Conservation (phyloP, 2,888 invertebrate species). For the Metellina segmentata region DNA sequence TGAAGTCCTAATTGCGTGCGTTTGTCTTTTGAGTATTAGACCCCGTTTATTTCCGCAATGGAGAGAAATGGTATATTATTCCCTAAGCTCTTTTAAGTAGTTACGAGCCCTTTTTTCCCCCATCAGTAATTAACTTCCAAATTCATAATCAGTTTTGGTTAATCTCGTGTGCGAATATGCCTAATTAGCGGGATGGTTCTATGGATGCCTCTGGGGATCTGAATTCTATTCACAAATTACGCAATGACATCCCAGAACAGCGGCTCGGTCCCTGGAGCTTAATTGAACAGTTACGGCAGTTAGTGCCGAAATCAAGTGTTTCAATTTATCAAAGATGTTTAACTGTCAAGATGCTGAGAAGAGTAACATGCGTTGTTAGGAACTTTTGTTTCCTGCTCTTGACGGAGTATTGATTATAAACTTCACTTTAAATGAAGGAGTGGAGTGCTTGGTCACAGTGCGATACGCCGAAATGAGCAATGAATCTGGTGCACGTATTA, state of each 20-base stretch:
- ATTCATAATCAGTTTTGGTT: background rate
- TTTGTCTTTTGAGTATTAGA: background rate
- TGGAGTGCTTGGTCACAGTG: too few relatives aligned
- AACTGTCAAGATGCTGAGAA: background rate
- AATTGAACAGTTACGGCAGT: background rate
- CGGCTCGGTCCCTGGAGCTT: background rate
- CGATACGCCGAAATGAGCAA: too few relatives aligned
- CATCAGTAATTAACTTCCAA: background rate
- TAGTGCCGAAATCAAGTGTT: background rate
- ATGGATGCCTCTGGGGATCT: background rate
- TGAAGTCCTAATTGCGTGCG: background rate
- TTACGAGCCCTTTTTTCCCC: background rate
- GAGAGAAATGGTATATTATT: background rate
- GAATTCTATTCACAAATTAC: background rate
- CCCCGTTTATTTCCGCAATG: background rate
- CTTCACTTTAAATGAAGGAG: background rate
- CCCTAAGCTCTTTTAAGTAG: background rate
- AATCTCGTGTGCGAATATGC: background rate
- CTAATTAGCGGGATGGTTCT: background rate
- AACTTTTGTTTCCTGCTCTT: background rate
- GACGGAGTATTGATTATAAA: background rate
- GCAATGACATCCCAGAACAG: background rate
- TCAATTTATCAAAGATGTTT: background rate
- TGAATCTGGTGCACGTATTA: too few relatives aligned
- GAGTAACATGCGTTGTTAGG: background rate